A percentile compares a stretch with the other conserved stretches of the same genome.
phyloP scores from a whole-genome alignment of 2,888 invertebrate species.

The Digitonthophagus gazella region DNA sequence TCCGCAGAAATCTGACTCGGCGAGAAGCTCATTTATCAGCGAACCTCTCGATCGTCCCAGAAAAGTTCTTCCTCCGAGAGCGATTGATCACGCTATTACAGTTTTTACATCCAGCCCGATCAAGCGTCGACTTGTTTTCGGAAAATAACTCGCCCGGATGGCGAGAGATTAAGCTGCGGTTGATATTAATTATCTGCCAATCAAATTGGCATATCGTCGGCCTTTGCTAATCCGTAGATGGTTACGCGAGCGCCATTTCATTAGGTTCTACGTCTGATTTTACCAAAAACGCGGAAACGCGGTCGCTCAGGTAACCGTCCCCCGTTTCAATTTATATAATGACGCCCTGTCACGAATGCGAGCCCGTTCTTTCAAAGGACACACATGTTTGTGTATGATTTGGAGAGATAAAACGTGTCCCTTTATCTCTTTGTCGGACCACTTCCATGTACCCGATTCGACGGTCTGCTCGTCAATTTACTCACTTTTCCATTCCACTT shows the following conservation, averaged over 20 bases:
- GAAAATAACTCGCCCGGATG: not conserved
- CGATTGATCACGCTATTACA: conserved; percentile 21
- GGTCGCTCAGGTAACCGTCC: conserved; percentile 7
- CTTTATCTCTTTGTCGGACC: conserved; percentile 1
- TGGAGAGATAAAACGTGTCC: not conserved
- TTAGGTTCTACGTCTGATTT: conserved; percentile 1
- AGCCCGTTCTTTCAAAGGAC: conserved; percentile 9
- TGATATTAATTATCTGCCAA: conserved; percentile 13
- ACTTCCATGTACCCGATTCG: not conserved
- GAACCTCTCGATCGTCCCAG: conserved; percentile 17
- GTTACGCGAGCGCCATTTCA: not conserved
- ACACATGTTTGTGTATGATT: conserved; percentile 11
- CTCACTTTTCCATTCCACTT: conserved; percentile 1
- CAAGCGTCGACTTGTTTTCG: conserved; percentile 10
- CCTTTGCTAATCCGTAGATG: not conserved
- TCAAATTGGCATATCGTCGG: conserved; percentile 2
- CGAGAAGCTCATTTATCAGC: conserved; percentile 26
- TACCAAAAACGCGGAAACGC: not conserved
- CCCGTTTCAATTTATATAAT: conserved; percentile 15
- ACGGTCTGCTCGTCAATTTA: conserved; percentile 9
- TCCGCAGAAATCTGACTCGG: conserved; percentile 24
- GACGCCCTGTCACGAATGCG: conserved; percentile 5
- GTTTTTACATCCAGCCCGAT: not conserved
- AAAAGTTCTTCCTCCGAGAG: conserved; percentile 20
- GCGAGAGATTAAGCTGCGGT: conserved; percentile 3